Evolutionary conservation across 2,113 vertebrate species (phyloP), one percentile per base, ranked within the genome.

Genomic region (Gnathochromis pfefferi): DNA sequence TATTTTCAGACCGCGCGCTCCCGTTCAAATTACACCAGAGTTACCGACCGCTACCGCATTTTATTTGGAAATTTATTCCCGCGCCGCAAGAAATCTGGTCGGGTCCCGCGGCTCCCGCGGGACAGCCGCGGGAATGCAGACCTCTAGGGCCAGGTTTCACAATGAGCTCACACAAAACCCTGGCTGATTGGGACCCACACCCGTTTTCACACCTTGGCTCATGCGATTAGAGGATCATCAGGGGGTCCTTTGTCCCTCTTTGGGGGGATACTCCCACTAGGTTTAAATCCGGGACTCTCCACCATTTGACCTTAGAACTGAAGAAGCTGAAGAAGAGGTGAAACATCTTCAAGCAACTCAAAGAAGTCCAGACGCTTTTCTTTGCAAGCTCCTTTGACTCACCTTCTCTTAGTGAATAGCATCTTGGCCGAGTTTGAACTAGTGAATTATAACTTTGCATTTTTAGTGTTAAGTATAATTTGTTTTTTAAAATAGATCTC

Each of bases 371-470:
- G 54, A 14, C 23, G 0, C 54, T 57, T 57, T 57, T 57, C 23
- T 57, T 57, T 57, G 23, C 54, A 57, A 57, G 54, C 23, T 26
- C 4, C 12, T 14, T 57, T 57, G 54, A 57, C 63, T 78, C 7
- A 73, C 42, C 9, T 45, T 80, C 31, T 26, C 70, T 73, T 23
- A 65, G n/a, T 84, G 81, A 87, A 55, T 65, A 49, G 81, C 42
- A 42, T 11, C 49, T 23, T 54, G 26, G 35, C 65, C 33, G 49
- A 78, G 40, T 33, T 49, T 81, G 9, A 53, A 85, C 73, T 13
- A 35, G 68, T 10, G 68, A 28, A 28, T 47, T 26, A 47, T 47
- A 19, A 28, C 21, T 55, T 63, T 85, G 53, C 21, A 14, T 73
- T 78, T 86, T 85, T 5, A n/a, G n/a, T 42, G 1, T 49, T 11